Base-by-base conservation (phyloP, 2,888 invertebrate species). In the Cylindroiulus punctatus region DNA sequence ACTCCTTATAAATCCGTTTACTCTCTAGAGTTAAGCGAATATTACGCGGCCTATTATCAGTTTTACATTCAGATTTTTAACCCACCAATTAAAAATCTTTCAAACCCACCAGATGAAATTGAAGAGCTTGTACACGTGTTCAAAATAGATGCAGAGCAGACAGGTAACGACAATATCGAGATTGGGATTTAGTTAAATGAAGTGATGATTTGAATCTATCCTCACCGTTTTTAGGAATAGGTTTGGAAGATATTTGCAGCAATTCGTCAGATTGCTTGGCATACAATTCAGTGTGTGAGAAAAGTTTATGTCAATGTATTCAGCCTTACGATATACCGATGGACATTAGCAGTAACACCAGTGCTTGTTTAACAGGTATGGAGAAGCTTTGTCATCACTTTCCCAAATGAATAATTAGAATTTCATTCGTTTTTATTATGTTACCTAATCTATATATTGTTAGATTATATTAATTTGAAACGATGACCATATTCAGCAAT, bases 191-290 rank as follows among this genome's bases (percentile, higher is more conserved):
- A 8, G 44, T 10, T 44, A 12, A 44, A 8, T 10, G 10, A 44
- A 44, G 7, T 1, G 1, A 44, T 44, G 36, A 36, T 36, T n/a
- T 36, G 36, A 36, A 4, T 36, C 36, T 36, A 36, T 4, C 0
- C 2, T 30, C 17, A 30, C n/a, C 36, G 19, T 19, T 82, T 82
- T 40, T 10, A 82, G 42, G 42, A n/a, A 36, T 82, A 22, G 22
- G 3, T 32, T 82, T 82, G 36, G 36, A 22, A 65, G 65, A 65
- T 26, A 26, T 0, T 26, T 65, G 65, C 36, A n/a, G 19, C 7
- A 36, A 32, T 82, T 36, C 82, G 17, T 82, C 82, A 40, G 82
- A 82, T 82, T 82, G 82, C 42, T 10, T 82, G 82, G 82, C 82
- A 4, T 40, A 40, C 22, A 36, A 82, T 82, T 82, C 82, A 36